phyloP scores from a whole-genome alignment of 2,888 invertebrate species.

The Seira ritae region DNA sequence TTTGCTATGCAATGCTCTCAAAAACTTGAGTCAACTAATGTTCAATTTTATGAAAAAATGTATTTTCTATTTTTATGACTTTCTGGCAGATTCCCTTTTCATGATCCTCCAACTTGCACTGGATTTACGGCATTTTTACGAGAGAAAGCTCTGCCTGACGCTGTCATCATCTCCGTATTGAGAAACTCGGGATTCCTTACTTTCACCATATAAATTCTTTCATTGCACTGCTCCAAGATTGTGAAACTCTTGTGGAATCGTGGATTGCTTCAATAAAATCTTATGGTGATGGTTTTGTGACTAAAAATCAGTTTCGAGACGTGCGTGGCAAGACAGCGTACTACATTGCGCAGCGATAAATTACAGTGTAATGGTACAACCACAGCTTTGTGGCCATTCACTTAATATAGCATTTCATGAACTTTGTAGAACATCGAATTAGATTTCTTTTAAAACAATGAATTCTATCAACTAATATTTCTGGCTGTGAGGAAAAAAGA shows the following conservation, averaged over 20 bases:
- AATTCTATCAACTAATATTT: too few species aligned
- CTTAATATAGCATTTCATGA: too few species aligned
- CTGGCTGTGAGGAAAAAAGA: too few species aligned
- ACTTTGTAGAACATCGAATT: too few species aligned
- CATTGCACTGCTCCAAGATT: background rate
- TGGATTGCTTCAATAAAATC: background rate
- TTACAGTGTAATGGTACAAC: background rate
- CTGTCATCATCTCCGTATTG: background rate
- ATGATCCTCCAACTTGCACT: background rate
- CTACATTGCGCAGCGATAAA: background rate
- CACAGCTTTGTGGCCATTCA: background rate
- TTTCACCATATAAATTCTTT: background rate
- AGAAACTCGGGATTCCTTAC: background rate
- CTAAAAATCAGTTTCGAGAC: background rate
- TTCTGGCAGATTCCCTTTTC: background rate
- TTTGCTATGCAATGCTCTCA: too few species aligned
- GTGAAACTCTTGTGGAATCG: background rate
- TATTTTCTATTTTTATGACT: background rate
- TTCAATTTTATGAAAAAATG: background rate
- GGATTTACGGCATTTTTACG: background rate
- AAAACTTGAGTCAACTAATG: background rate
- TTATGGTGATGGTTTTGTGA: background rate
- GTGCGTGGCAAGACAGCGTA: too few species aligned
- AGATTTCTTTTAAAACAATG: too few species aligned
- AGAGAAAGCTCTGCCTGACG: background rate